A percentile compares a stretch with the other conserved stretches of the same genome.
phyloP scores from a whole-genome alignment of 2,113 vertebrate genomes.

The Cisticola juncidis region DNA sequence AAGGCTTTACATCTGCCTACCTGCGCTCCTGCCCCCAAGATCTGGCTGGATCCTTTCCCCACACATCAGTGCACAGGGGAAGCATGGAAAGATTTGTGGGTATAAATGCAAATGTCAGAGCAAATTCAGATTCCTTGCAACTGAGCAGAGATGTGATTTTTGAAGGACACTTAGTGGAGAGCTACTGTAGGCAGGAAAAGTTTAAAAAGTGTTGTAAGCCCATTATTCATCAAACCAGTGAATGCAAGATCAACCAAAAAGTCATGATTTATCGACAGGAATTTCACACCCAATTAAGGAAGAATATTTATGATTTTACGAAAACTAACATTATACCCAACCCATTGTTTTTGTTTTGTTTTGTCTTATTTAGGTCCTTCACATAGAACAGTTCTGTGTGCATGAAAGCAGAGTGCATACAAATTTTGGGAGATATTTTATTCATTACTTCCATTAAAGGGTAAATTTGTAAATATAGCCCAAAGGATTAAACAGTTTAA shows the following conservation, averaged over 20 bases:
- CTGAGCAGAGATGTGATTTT: background rate
- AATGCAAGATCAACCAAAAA: background rate
- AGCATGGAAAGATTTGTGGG: background rate
- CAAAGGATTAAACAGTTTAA: background rate
- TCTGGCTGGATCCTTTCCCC: background rate
- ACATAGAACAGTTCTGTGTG: background rate
- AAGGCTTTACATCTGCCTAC: background rate
- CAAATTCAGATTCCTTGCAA: background rate
- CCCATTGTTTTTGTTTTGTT: background rate
- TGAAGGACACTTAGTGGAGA: background rate
- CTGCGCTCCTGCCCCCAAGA: fast-evolving
- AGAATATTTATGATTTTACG: conserved; percentile 5
- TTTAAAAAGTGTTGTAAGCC: conserved; percentile 1
- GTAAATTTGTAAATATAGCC: background rate
- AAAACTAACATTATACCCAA: background rate
- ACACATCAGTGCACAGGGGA: fast-evolving
- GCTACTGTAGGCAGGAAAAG: background rate
- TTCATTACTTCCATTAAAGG: background rate
- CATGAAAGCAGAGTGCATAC: background rate
- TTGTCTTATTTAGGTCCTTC: background rate
- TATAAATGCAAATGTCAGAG: background rate
- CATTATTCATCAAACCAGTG: background rate
- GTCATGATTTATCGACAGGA: conserved; percentile 7
- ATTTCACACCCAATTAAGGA: conserved; percentile 35
- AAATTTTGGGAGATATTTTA: background rate